A percentile compares a stretch with the other conserved stretches of the same genome.
phyloP scores from a whole-genome alignment of 2,113 vertebrate species.

The Cariama cristata region DNA sequence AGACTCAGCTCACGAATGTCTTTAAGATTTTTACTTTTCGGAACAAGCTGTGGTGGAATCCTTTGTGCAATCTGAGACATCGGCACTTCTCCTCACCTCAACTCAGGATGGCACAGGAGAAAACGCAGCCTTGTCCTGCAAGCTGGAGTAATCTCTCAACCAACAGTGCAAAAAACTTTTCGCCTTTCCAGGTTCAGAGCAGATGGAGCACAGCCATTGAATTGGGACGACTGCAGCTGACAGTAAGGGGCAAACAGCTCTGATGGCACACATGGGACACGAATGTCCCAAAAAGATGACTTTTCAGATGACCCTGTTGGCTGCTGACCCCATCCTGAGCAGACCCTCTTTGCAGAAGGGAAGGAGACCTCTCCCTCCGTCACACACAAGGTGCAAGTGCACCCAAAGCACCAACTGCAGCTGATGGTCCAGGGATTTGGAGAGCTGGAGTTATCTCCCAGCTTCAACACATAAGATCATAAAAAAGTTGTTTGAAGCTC shows the following conservation, averaged over 20 bases:
- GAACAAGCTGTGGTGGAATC: not conserved
- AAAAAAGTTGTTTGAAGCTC: not conserved
- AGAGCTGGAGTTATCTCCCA: not conserved
- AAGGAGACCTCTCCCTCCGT: not conserved
- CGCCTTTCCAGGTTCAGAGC: not conserved
- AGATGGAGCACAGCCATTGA: not conserved
- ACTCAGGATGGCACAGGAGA: not conserved
- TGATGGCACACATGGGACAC: fast-evolving
- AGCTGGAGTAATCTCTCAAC: not conserved
- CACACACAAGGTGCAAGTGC: too few relatives aligned
- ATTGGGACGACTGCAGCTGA: fast-evolving
- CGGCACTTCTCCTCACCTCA: fast-evolving
- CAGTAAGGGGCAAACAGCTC: not conserved
- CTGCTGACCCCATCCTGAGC: not conserved
- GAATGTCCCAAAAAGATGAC: not conserved
- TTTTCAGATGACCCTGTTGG: not conserved
- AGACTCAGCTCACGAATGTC: not conserved
- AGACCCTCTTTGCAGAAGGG: not conserved
- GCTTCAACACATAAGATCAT: not conserved
- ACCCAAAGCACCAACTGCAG: not conserved
- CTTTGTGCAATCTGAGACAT: not conserved
- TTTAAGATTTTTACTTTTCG: not conserved
- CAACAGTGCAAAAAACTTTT: not conserved
- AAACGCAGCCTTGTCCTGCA: fast-evolving
- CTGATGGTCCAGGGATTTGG: not conserved